These are phyloP conservation scores for Erannis defoliaria DNA, from an alignment of 2,888 invertebrate species.

Conservation along the genomic window DNA sequence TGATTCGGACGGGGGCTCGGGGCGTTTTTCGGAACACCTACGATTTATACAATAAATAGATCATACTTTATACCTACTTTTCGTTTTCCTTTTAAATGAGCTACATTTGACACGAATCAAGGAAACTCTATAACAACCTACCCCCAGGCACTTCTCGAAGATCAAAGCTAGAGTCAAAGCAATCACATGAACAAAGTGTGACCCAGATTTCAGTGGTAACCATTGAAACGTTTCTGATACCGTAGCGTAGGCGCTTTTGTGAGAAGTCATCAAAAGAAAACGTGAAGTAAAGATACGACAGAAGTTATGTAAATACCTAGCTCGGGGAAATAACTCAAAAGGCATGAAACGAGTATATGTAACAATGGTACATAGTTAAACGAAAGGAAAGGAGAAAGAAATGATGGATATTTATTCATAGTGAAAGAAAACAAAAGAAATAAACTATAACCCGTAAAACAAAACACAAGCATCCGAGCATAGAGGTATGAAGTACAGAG, in stretches of 20 bases:
- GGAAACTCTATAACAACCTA: constrained; percentile 13
- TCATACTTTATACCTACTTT: no score
- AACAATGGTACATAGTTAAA: no score
- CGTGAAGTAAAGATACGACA: background rate
- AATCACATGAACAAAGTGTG: constrained; percentile 47
- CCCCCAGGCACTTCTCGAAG: constrained; percentile 28
- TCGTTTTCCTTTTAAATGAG: background rate
- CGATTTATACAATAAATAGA: no score
- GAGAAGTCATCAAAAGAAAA: constrained; percentile 20
- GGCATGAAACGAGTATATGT: background rate
- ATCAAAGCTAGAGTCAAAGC: constrained; percentile 42
- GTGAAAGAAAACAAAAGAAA: background rate
- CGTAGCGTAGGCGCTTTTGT: constrained; percentile 12
- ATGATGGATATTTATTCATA: background rate
- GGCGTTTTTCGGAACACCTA: no score
- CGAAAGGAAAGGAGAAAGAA: background rate
- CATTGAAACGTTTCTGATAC: constrained; percentile 30
- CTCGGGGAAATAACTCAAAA: no score
- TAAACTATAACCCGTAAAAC: no score
- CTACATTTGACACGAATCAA: constrained; percentile 2
- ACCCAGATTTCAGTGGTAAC: constrained; percentile 44
- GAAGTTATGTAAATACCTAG: background rate
- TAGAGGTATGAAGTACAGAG: no score
- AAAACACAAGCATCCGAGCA: no score
- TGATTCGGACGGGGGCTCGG: no score